These are phyloP conservation scores for Pseudeuparius sepicola DNA, from an alignment of 2,888 invertebrate species.

Conservation along the genomic window DNA sequence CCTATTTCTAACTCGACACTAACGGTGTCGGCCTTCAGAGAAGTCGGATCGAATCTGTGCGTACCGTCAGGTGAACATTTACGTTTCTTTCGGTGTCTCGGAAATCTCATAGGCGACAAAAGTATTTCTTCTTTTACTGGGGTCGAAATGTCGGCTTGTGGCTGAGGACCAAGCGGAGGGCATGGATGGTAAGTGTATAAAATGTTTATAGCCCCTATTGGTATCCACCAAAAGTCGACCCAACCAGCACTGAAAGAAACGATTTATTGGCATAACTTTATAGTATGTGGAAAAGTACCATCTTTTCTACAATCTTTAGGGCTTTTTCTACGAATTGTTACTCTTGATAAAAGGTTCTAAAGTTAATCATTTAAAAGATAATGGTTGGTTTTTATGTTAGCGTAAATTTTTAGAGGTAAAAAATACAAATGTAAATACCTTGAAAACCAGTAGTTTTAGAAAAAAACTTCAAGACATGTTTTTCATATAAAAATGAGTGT, in stretches of 20 bases:
- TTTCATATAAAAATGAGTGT: no score
- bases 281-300: no score
- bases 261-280: no score
- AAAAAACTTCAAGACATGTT: no score
- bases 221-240: constrained; percentile 95
- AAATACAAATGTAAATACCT: no score
- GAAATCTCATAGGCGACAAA: constrained; percentile 84
- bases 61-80: constrained; percentile 44
- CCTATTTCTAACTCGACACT: constrained; percentile 90
- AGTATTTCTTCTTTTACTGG: constrained; percentile 91
- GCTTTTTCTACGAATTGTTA: no score
- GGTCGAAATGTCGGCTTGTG: constrained; percentile 86
- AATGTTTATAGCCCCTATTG: constrained; percentile 85
- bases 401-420: no score
- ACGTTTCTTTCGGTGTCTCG: constrained; percentile 44
- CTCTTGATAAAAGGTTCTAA: no score
- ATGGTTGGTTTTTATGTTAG: no score
- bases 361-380: no score
- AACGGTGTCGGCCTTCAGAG: constrained; percentile 79
- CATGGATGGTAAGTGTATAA: constrained; percentile 88
- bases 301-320: no score
- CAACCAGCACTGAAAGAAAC: constrained; percentile 54
- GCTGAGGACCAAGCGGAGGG: constrained; percentile 77
- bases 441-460: no score
- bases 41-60: constrained; percentile 78